Conservation (phyloP, 2,888 invertebrate genomes). For the Limnephilus marmoratus region DNA sequence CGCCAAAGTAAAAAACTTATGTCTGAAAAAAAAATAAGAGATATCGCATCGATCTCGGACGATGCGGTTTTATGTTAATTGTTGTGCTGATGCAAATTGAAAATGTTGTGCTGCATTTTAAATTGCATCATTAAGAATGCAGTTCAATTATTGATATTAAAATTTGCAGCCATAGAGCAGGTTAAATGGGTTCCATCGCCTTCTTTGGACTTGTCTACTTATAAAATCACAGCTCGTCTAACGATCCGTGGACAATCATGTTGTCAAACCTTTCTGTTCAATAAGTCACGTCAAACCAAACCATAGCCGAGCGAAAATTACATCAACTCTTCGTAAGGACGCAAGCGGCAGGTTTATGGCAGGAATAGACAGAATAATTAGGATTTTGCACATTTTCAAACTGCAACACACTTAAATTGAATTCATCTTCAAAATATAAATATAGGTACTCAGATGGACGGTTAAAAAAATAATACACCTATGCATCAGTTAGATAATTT, state of each 20-base stretch:
- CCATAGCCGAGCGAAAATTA: background rate
- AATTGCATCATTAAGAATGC: constrained; percentile 6
- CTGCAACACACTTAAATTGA: too few relatives aligned
- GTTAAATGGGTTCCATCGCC: background rate
- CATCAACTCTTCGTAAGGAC: background rate
- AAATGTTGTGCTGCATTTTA: background rate
- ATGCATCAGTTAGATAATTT: too few relatives aligned
- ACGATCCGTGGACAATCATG: background rate
- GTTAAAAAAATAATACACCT: too few relatives aligned
- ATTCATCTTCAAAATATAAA: too few relatives aligned
- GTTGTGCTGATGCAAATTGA: background rate
- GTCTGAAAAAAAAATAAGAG: background rate
- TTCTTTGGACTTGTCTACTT: background rate
- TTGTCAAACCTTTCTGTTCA: background rate
- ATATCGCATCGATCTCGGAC: background rate
- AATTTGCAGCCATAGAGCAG: background rate
- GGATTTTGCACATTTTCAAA: background rate
- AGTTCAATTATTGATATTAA: background rate
- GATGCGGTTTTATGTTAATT: background rate
- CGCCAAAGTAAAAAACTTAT: background rate
- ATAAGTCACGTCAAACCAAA: background rate
- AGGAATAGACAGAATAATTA: background rate
- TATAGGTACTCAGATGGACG: too few relatives aligned
- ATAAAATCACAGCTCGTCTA: background rate
- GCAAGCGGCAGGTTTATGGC: background rate